These are phyloP conservation scores for Apteryx owenii DNA, from an alignment of 2,113 vertebrate genomes.

Conservation along the genomic window DNA sequence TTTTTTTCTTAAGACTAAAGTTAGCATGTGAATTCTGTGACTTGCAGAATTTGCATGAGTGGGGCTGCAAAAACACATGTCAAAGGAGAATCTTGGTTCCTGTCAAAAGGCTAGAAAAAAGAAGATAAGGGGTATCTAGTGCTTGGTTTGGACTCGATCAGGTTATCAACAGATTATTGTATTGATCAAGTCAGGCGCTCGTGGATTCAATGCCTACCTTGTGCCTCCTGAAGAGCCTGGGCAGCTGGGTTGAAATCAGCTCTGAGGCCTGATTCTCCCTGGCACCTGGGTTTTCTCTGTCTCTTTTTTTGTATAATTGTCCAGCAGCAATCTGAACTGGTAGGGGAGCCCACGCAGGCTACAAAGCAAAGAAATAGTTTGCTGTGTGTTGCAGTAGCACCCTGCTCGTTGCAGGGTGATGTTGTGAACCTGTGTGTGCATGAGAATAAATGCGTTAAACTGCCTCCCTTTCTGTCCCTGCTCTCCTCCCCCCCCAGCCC, in stretches of 20 bases:
- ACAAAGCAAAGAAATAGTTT: neutral
- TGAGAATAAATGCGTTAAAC: neutral
- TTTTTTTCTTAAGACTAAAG: neutral
- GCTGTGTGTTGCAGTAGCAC: neutral
- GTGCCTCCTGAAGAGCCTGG: neutral
- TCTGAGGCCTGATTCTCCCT: neutral
- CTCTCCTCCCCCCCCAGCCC: neutral
- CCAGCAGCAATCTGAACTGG: neutral
- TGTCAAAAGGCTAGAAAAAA: neutral
- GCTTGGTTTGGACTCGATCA: neutral
- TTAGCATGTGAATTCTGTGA: neutral
- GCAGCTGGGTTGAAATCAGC: accelerated
- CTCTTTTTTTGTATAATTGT: neutral
- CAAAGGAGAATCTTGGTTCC: neutral
- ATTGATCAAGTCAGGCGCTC: neutral
- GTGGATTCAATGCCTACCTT: neutral
- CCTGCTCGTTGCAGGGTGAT: neutral
- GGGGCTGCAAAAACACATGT: neutral
- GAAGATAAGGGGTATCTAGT: neutral
- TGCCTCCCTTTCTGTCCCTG: neutral
- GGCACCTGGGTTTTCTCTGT: neutral
- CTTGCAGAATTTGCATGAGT: neutral
- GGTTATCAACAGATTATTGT: neutral
- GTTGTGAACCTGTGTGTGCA: accelerated
- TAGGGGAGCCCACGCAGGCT: neutral